Evolutionary conservation across 2,797 vertebrate species (phyloP), one percentile per base, ranked within the genome.

Genomic region (Chloroceryle inda): DNA sequence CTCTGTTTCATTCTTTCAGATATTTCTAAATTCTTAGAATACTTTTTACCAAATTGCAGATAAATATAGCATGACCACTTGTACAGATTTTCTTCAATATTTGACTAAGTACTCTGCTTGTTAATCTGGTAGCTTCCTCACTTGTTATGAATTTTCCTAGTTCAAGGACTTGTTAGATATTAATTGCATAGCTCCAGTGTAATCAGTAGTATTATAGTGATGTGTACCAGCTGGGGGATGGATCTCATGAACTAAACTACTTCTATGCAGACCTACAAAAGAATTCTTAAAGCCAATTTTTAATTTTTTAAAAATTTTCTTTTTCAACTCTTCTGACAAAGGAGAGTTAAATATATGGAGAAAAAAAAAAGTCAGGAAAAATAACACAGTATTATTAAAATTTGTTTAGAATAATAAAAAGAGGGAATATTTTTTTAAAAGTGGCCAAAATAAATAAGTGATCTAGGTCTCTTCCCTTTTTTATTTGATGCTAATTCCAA

Each of bases 121-220:
- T 94, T 92, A 22, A 66, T 92, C 23, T 82, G 79, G n/a, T 88
- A 56, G 53, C 77, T 83, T 97, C 96, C 86, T 96, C 47, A 62
- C 53, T 96, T 82, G 59, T 52, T 78, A 79, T 29, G 15, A 72
- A 52, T 69, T 95, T 94, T 94, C 55, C 47, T 52, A 23, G 49
- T 77, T 94, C 52, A 94, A 95, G 55, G 62, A 67, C 45, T 80
- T 50, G 52, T 47, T 52, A 62, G 68, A 88, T 66, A 20, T 37
- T 79, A 64, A 62, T 89, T 91, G 72, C 71, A 88, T 62, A 77
- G 53, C 52, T 80, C 55, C 68, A 71, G 59, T 67, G 26, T 53
- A 85, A 75, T 92, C 74, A 68, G 87, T 84, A 50, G 20, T 89
- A 49, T 40, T 84, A 81, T 59, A 75, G 44, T 64, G 71, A 89